Conservation (phyloP, 2,888 invertebrate species). For the Crematogaster levior region DNA sequence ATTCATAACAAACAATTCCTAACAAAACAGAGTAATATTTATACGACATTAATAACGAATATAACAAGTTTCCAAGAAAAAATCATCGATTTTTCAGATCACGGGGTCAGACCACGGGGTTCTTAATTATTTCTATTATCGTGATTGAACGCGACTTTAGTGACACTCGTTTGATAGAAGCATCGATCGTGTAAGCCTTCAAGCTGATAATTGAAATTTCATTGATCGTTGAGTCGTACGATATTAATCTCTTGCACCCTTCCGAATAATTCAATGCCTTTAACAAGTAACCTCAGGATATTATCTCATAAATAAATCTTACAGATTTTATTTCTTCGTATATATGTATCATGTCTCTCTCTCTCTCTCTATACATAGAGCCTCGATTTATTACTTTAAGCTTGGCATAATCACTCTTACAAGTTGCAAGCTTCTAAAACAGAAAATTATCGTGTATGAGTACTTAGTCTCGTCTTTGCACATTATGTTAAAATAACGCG, state of each 20-base stretch:
- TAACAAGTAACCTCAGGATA: not conserved
- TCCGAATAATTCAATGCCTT: not conserved
- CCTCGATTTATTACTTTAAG: not conserved
- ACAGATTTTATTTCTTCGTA: not conserved
- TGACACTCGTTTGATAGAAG: conserved; percentile 3
- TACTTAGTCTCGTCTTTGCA: not conserved
- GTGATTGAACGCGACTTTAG: conserved; percentile 14
- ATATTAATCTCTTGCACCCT: not conserved
- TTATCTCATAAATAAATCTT: not conserved
- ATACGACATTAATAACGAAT: not conserved
- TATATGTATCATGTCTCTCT: not conserved
- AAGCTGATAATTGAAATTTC: conserved; percentile 12
- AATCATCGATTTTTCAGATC: not conserved
- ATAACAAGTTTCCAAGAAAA: not conserved
- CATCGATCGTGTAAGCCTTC: conserved; percentile 1
- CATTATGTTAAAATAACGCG: not conserved
- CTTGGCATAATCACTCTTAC: not conserved
- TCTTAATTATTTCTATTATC: conserved; percentile 40
- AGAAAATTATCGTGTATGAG: not conserved
- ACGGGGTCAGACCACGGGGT: not conserved
- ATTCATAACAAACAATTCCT: too few relatives aligned
- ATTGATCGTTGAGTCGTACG: not conserved
- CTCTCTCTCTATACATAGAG: too few relatives aligned
- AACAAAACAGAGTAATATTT: not conserved
- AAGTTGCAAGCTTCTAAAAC: not conserved